Evolutionary conservation across 2,113 vertebrate species (phyloP).

Genomic region (Ivindomyrus marchei): DNA sequence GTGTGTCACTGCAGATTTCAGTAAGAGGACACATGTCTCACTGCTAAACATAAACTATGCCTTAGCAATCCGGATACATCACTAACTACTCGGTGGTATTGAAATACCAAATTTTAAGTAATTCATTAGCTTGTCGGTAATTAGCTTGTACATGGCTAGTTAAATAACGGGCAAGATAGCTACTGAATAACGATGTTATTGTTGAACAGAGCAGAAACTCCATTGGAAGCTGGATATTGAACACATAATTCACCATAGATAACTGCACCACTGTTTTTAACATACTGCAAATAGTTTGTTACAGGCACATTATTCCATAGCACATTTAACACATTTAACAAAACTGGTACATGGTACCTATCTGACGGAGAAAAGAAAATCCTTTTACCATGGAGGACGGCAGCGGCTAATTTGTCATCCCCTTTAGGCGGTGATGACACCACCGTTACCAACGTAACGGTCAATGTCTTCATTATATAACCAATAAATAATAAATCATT

Average conservation of each 20-base stretch:
- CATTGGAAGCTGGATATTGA: neutral
- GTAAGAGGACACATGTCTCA: neutral
- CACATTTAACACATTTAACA: neutral
- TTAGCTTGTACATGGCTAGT: neutral
- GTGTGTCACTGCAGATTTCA: neutral
- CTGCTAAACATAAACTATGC: neutral
- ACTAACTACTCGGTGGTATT: neutral
- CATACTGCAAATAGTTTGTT: neutral
- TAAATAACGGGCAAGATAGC: neutral
- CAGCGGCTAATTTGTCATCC: neutral
- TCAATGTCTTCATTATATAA: neutral
- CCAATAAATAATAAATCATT: neutral
- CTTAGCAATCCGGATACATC: neutral
- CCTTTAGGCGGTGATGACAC: neutral
- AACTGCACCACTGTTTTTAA: neutral
- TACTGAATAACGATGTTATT: neutral
- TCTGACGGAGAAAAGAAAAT: neutral
- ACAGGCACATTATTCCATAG: neutral
- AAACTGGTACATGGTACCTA: neutral
- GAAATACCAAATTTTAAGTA: neutral
- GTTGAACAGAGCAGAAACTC: neutral
- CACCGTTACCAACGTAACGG: neutral
- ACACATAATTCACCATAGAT: neutral
- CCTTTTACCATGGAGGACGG: neutral
- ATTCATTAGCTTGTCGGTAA: neutral